Conservation (phyloP, 2,113 vertebrate genomes). For the Puffinus mauretanicus region DNA sequence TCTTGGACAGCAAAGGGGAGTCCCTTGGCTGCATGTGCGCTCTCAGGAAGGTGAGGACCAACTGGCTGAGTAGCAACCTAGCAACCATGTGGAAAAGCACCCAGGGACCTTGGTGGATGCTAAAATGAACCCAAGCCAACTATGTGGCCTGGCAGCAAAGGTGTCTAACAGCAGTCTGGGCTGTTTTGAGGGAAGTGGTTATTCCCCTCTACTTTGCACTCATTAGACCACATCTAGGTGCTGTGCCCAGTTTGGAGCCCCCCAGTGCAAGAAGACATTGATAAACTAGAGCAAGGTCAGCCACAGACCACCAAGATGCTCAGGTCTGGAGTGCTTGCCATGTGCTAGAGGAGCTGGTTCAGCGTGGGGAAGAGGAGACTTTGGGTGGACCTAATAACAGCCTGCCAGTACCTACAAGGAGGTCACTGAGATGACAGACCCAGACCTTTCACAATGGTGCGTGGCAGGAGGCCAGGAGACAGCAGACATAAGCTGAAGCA, state of each 20-base stretch:
- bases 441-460: not conserved
- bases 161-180: not conserved
- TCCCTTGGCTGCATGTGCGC: not conserved
- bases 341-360: not conserved
- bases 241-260: not conserved
- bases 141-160: fast-evolving
- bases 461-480: not conserved
- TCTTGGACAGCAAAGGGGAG: not conserved
- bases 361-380: not conserved
- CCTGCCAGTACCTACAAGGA: not conserved
- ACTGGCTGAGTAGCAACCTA: not conserved
- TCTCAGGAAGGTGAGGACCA: not conserved
- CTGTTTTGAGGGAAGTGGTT: not conserved
- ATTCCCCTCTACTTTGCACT: not conserved
- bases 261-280: not conserved
- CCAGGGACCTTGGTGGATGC: not conserved
- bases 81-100: not conserved
- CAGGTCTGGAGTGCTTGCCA: not conserved
- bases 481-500: not conserved
- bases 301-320: not conserved
- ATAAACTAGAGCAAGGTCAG: not conserved
- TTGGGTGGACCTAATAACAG: not conserved
- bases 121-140: not conserved
- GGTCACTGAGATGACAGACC: not conserved
- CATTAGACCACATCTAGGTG: not conserved